Evolutionary conservation across 2,113 vertebrate genomes (phyloP).

Genomic region (Verasper variegatus): DNA sequence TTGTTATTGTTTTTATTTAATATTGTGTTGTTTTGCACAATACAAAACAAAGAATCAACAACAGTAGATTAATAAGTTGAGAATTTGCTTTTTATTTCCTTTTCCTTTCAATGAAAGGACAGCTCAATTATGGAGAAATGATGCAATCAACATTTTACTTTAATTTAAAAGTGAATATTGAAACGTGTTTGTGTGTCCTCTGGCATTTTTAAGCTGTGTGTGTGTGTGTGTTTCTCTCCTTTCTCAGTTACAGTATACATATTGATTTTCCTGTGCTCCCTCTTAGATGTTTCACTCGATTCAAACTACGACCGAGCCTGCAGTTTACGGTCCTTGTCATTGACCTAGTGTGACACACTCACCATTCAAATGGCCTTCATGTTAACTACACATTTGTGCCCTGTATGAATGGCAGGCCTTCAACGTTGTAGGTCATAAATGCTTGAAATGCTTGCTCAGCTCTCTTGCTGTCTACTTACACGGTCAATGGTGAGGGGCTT

Average conservation of each 20-base stretch:
- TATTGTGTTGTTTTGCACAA: neutral
- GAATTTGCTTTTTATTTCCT: constrained; percentile 32
- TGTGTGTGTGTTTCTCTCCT: neutral
- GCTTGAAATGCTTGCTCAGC: constrained; percentile 37
- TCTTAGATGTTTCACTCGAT: constrained; percentile 11
- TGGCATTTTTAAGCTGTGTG: neutral
- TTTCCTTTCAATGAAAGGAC: constrained; percentile 7
- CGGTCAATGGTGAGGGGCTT: constrained; percentile 36
- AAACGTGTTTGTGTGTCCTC: constrained; percentile 1
- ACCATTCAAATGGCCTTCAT: neutral
- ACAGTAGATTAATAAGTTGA: constrained; percentile 17
- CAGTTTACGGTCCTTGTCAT: constrained; percentile 10
- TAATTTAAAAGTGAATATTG: constrained; percentile 33
- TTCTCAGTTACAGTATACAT: neutral
- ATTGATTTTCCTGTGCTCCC: constrained; percentile 43
- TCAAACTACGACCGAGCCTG: constrained; percentile 38
- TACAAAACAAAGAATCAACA: constrained; percentile 3
- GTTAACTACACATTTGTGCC: constrained; percentile 21
- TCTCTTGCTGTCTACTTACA: constrained; percentile 23
- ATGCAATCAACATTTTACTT: constrained; percentile 39
- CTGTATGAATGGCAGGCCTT: constrained; percentile 27
- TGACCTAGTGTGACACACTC: constrained; percentile 18
- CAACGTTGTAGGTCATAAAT: constrained; percentile 40
- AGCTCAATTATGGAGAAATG: constrained; percentile 50
- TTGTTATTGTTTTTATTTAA: neutral